Evolutionary conservation across 2,797 vertebrate genomes (phyloP), one percentile per base, ranked within the genome.

Genomic region (Leontopithecus rosalia): DNA sequence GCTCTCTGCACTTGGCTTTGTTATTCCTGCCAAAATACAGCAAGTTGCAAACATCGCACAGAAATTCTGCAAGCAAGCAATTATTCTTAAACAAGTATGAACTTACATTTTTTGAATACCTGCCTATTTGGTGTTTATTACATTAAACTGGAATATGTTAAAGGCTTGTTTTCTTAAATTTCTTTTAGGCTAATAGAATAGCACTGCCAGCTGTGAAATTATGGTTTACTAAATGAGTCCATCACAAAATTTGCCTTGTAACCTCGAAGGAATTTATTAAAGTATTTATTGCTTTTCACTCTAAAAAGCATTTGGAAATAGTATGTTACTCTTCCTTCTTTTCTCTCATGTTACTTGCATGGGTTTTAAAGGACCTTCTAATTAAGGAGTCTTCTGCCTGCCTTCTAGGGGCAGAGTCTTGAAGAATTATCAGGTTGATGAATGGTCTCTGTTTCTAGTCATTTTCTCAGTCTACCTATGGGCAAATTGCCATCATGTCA

Each of bases 1-100:
- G 97, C 99, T 99, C 1, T 99, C 99, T 48, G 99, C 99, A 1
- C 98, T 99, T 92, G 99, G 99, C 46, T 99, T 99, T 98, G 98
- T 99, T 82, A 99, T 99, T 97, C 99, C 99, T 72, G 98, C 99
- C 93, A 99, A 99, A 98, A 99, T 99, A 97, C 99, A 99, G 90
- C 99, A 99, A 95, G 98, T 99, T 81, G 99, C 99, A 96, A 99
- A 98, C 92, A 99, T 99, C 17, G 99, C 99, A 3, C 99, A 99
- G 17, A 99, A 99, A 95, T 99, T 99, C 98, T 99, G 99, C 98
- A 99, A 99, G 98, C 99, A 99, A 98, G 99, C 99, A 0, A 98
- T 99, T 97, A 99, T 99, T 98, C 99, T 99, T 64, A 99, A 99
- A 98, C 99, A 99, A 99, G 99, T 99, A 97, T 96, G 96, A 86